Base-by-base conservation (phyloP, 2,888 invertebrate species). In the Antitype chi region DNA sequence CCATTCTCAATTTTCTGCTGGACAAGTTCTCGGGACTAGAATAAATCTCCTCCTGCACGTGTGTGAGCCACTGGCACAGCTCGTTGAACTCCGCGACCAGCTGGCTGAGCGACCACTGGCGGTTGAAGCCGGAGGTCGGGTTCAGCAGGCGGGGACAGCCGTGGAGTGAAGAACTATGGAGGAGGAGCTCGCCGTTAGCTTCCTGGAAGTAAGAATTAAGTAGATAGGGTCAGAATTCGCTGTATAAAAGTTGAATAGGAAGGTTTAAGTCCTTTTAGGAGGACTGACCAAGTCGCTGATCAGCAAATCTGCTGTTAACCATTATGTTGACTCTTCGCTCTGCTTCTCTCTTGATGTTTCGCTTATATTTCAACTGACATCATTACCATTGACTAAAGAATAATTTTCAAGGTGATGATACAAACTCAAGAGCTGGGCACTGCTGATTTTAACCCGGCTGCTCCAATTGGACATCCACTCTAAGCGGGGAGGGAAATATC, bases 31-130 rank as follows among this genome's bases (percentile, higher is more conserved):
- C 98, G 90, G 98, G 98, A 95, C 98, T 98, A 93, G 97, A 97
- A 94, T 98, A 98, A 86, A 98, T 97, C 91, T 98, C 97, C 94
- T 98, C 98, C 93, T 98, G 98, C 89, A 98, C 97, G 90, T 98
- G 97, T 89, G 97, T 98, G 89, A 98, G 97, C 98, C 98, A 98
- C 90, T 98, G 98, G 94, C 98, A 98, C 90, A 98, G 97, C 93
- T 98, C 98, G 84, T 97, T 97, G 96, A 98, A 98, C 97, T 98
- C 98, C 68, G 98, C 96, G 83, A 98, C 97, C 90, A 98, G 98
- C 96, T 98, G 98, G 84, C 97, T 97, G 86, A 98, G 97, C 80
- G 98, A 98, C 98, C 98, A 98, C 89, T 97, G 94, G 90, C 97
- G 92, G 95, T 96, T 96, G 91, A 95, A 94, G 53, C 93, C 91